Evolutionary conservation across 37 sponge, comb jelly and placozoan species (phyloP).

Genomic region (Dysidea cf. avara): DNA sequence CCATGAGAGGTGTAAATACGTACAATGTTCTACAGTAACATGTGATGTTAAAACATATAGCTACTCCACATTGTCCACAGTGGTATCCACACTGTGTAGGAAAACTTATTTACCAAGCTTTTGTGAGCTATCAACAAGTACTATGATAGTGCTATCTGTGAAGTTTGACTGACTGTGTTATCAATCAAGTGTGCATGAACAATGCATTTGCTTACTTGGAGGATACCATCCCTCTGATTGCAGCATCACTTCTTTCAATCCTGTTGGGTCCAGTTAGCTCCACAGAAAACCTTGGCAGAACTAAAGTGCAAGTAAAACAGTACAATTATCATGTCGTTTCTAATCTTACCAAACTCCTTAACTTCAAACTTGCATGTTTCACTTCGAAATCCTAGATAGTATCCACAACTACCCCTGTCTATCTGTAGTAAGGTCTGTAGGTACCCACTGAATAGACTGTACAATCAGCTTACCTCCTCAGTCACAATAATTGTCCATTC

Average conservation of each 20-base stretch:
- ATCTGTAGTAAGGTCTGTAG: not conserved
- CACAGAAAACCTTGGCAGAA: constrained; percentile 66
- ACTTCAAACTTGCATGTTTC: constrained; percentile 28
- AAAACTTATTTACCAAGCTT: too few relatives aligned
- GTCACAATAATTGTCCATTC: constrained; percentile 27
- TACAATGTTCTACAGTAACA: too few relatives aligned
- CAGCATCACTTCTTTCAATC: constrained; percentile 14
- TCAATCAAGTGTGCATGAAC: too few relatives aligned
- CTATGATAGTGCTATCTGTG: too few relatives aligned
- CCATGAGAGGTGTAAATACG: too few relatives aligned
- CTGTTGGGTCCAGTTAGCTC: constrained; percentile 32
- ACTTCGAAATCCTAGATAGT: constrained; percentile 6
- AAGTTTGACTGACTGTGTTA: too few relatives aligned
- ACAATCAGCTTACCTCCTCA: constrained; percentile 8
- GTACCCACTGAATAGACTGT: not conserved
- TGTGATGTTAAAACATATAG: too few relatives aligned
- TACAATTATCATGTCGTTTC: too few relatives aligned
- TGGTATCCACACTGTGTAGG: too few relatives aligned
- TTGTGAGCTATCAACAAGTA: too few relatives aligned
- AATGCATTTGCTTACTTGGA: constrained; percentile 21
- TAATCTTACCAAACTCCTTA: constrained; percentile 37
- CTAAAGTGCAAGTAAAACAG: too few relatives aligned
- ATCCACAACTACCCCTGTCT: constrained; percentile 12
- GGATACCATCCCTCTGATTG: constrained; percentile 27
- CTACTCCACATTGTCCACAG: too few relatives aligned